Evolutionary conservation across 2,888 invertebrate species (phyloP), one percentile per base, ranked within the genome.

Genomic region (Mallateleia sp.): DNA sequence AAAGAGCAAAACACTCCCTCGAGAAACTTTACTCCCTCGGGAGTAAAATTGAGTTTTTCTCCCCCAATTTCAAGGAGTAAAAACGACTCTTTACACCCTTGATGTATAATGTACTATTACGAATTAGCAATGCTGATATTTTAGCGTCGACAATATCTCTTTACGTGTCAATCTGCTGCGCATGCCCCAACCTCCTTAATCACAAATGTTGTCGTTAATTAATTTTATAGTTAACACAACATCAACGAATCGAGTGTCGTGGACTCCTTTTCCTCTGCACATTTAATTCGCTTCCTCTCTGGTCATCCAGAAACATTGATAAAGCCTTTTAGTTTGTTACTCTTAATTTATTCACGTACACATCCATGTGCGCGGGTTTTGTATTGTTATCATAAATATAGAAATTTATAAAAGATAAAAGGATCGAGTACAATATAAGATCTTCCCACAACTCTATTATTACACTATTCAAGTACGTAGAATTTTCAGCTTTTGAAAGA

Each of bases 391-490:
- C 77, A 83, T 71, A 83, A 83, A 78, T 83, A 83, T 83, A 83
- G 83, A 83, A 83, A 83, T 75, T 83, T 83, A 83, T 83, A 83
- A 83, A 84, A 84, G 83, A 78, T 78, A 84, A 84, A 72, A 78
- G 72, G 77, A 83, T 78, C 38, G 62, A 83, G 77, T 71, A 71
- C 14, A 71, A 50, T 77, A 56, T 71, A 77, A 83, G 69, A 71
- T 71, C 58, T 71, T 78, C 64, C 62, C 54, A 75, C 38, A 62
- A 74, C 50, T 50, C 66, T 74, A 74, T 52, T 74, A 67, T 74
- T 71, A 67, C 50, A 42, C 50, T 81, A 56, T 58, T 81, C 54
- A 58, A 74, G 67, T 81, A 81, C 14, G 11, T 38, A 38, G 50
- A 81, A 54, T 81, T 66, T 81, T 66, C 50, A 81, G 67, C 58